Percentiles rank a stretch among this genome's conserved stretches.
Evolutionary conservation across 2,888 invertebrate genomes (phyloP).

Genomic region (Cactoblastis cactorum): DNA sequence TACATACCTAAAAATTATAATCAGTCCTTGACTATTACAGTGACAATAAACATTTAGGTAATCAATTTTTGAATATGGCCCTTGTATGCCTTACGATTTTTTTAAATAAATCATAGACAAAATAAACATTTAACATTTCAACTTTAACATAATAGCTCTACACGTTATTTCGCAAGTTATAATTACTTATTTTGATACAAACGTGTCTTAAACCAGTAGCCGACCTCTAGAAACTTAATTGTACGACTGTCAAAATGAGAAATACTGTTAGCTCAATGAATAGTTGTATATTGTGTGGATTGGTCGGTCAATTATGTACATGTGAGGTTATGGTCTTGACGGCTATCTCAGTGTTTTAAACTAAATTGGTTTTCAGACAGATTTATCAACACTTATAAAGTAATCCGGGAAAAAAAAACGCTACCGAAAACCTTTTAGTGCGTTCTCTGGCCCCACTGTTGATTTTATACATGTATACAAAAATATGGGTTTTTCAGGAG

Average conservation of each 20-base stretch:
- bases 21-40: neutral
- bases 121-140: neutral
- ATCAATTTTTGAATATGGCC: neutral
- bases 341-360: neutral
- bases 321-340: neutral
- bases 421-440: too few relatives aligned
- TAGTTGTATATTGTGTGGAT: neutral
- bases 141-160: neutral
- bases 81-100: neutral
- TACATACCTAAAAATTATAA: too few relatives aligned
- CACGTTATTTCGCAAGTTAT: neutral
- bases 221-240: constrained; percentile 1
- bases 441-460: too few relatives aligned
- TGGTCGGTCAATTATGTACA: neutral
- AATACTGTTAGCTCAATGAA: constrained; percentile 16
- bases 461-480: too few relatives aligned
- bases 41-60: neutral
- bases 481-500: too few relatives aligned
- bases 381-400: too few relatives aligned
- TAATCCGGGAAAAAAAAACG: too few relatives aligned
- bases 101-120: neutral
- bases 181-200: neutral
- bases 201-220: neutral
- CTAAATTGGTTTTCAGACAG: too few relatives aligned
- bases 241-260: constrained; percentile 4